A percentile compares a stretch with the other conserved stretches of the same genome.
Evolutionary conservation across 2,113 vertebrate species (phyloP).

Genomic region (Nothoprocta pentlandii): DNA sequence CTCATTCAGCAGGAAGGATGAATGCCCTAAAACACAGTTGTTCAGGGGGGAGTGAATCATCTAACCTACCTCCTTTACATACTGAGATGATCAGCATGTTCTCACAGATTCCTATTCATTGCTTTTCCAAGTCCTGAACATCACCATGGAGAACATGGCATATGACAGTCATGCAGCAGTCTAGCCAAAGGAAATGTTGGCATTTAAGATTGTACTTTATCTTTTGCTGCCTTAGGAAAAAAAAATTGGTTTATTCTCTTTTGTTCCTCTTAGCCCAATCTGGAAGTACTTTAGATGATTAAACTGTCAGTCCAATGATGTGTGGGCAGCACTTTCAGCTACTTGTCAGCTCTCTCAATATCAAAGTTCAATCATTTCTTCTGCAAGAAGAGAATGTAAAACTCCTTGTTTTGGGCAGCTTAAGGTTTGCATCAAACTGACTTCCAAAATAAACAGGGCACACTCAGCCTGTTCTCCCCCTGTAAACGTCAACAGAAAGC

Average conservation of each 20-base stretch:
- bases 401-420: conserved; percentile 51
- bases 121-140: neutral
- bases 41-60: neutral
- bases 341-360: conserved; percentile 76
- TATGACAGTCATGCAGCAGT: neutral
- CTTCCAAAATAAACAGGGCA: conserved; percentile 52
- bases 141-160: neutral
- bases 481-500: conserved; percentile 57
- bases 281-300: conserved; percentile 74
- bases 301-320: conserved; percentile 81
- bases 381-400: conserved; percentile 56
- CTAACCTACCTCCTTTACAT: neutral
- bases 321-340: conserved; percentile 74
- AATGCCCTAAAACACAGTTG: neutral
- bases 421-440: conserved; percentile 44
- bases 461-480: conserved; percentile 47
- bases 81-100: neutral
- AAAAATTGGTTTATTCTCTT: conserved; percentile 13
- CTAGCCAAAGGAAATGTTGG: neutral
- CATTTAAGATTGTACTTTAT: neutral
- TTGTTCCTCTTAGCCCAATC: conserved; percentile 39
- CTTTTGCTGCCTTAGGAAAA: neutral
- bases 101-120: neutral
- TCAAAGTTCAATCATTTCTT: conserved; percentile 80
- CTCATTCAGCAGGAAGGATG: neutral